These are phyloP conservation scores for Rhagoletis zephyria DNA, from an alignment of 1,140 invertebrate genomes.

Conservation along the genomic window DNA sequence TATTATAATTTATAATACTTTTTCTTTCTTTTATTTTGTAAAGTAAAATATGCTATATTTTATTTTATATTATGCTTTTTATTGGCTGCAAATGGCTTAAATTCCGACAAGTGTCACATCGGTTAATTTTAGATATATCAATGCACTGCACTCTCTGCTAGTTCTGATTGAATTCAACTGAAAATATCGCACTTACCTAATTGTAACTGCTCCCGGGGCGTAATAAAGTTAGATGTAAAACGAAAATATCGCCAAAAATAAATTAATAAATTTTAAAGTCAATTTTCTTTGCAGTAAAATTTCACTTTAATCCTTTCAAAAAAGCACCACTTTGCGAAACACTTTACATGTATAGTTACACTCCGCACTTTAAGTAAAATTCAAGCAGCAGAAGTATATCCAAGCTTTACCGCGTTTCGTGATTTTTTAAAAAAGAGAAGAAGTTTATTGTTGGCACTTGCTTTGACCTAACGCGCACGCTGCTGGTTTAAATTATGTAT, in stretches of 20 bases:
- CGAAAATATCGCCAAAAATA: too few species aligned
- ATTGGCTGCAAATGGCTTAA: too few species aligned
- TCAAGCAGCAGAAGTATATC: not conserved
- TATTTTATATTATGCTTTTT: not conserved
- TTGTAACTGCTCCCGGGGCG: not conserved
- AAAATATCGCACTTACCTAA: not conserved
- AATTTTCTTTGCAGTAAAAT: not conserved
- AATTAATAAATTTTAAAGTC: too few species aligned
- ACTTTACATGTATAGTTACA: not conserved
- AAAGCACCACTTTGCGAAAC: not conserved
- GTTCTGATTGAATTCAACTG: too few species aligned
- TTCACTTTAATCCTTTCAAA: not conserved
- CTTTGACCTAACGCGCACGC: not conserved
- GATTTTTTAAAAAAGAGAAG: not conserved
- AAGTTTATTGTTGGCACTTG: not conserved
- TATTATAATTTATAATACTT: not conserved
- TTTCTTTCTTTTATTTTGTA: not conserved
- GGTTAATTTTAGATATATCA: too few species aligned
- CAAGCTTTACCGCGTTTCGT: not conserved
- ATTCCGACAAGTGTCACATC: too few species aligned
- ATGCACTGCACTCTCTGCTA: too few species aligned
- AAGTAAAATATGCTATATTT: too few species aligned
- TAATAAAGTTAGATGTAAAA: not conserved
- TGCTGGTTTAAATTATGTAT: not conserved
- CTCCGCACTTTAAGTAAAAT: not conserved